Evolutionary conservation across 2,797 vertebrate genomes (phyloP), one percentile per base, ranked within the genome.

Genomic region (Macroramphosus scolopax): DNA sequence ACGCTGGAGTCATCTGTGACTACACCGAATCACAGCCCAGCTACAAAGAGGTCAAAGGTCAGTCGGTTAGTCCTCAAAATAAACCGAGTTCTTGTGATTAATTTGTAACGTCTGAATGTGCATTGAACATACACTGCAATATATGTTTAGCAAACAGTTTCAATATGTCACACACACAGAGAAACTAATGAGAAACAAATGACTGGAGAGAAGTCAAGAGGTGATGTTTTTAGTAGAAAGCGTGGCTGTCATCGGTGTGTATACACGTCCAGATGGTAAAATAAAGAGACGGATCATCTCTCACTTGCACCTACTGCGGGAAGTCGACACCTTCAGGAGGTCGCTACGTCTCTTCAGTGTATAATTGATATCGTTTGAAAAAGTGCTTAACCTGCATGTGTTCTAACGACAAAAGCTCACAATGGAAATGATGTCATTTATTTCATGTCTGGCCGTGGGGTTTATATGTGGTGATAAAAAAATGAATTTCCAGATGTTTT

Each of bases 1-100:
- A 99, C 0, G 97, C 97, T 0, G 95, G 97, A 0, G 95, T 97
- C 38, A 98, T 99, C 71, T 99, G 97, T 8, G 87, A 96, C 78
- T 94, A 96, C 12, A 78, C 77, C 1, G 85, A 82, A 80, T 44
- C 79, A 52, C 80, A 90, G 78, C 63, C 48, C 32, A 18, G 59
- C 63, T 4, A 58, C 52, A 15, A 84, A 72, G 80, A 72, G 35
- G 72, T 78, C 60, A 87, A 89, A 87, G 89, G 89, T 90, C 50
- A 71, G 75, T 57, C 26, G 13, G 6, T 52, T 33, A 15, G 15
- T 40, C 13, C 1, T 44, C 4, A 59, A 42, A 41, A 33, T 6
- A 49, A 50, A 32, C 10, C 2, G 13, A 38, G 28, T 11, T n/a
- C n/a, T 8, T 38, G 14, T 55, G 18, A 66, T 41, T 55, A 24